Base-by-base conservation (phyloP, 1,140 invertebrate genomes). In the Ceratosolen solmsi region DNA sequence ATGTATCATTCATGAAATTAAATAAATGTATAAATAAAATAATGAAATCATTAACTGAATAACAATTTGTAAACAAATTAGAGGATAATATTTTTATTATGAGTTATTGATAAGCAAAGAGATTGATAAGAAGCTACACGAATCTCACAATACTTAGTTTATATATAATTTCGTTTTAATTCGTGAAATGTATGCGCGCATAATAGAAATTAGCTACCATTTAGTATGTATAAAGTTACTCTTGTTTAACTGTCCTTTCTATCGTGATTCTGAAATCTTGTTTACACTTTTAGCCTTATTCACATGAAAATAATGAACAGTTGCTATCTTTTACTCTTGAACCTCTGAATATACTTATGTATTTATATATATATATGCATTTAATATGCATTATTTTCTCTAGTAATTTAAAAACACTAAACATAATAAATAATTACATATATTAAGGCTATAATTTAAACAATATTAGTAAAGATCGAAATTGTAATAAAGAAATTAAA, bases 381-480 rank as follows among this genome's bases (percentile, higher is more conserved):
- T 46, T 38, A 1, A 74, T 51, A 38, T 9, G n/a, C 33, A 20
- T 73, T 54, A 56, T 33, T 36, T 56, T 75, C 60, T 46, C 51
- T 49, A 27, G 82, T 83, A 74, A 82, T 87, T 86, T 88, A 85
- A 78, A 86, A 88, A 82, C 78, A 89, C 85, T 90, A 89, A 90
- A 90, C 88, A 90, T 90, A 90, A 90, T 90, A 90, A 90, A 90
- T 90, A 90, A 88, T n/a, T 75, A 79, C 88, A 88, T 74, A 83
- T 83, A 85, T 84, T 89, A 87, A 79, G 77, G 68, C 84, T 82
- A 86, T 72, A 77, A 82, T 76, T 84, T 71, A 84, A 84, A 75
- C 80, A n/a, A n/a, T n/a, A n/a, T n/a, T n/a, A n/a, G n/a, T 73
- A 51, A 74, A 79, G 75, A 65, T 73, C 70, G 56, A 79, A 82